Evolutionary conservation across 1,140 invertebrate species (phyloP), one percentile per base, ranked within the genome.

Genomic region (Drosophila leontia): DNA sequence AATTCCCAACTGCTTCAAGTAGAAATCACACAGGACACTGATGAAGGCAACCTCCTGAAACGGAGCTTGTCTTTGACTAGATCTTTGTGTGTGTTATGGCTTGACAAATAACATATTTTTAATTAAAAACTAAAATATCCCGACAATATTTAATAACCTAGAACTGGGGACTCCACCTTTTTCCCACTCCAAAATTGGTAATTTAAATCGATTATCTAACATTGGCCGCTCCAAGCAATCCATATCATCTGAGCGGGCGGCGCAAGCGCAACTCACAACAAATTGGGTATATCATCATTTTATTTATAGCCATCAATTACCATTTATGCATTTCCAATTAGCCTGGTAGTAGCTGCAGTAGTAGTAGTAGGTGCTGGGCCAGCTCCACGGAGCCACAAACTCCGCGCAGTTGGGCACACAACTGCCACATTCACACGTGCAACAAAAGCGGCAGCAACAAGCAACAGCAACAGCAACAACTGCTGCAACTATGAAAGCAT

Each of bases 291-390:
- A 80, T 68, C 53, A 63, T 69, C 57, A 35, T 72, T 65, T 82
- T 78, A 71, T 87, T 87, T 84, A 87, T 84, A 67, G 80, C 50
- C 64, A 84, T 78, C 50, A 83, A 72, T 87, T 88, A 78, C 60
- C 72, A 84, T 84, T 90, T 87, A 80, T 81, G 78, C 69, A 90
- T 87, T 84, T 78, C 56, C 77, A 87, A 88, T 87, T 87, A 75
- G 72, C 67, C 72, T 50, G 70, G 60, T 64, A 83, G 78, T 69
- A 78, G 78, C 48, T 84, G 76, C 63, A n/a, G 47, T 23, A 12
- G 48, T 32, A 1, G 50, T 53, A 37, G 78, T 78, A 80, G 82
- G 60, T 85, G 76, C 74, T 72, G 60, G 26, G 44, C 60, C 47
- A 45, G 41, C 58, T 57, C 47, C 44, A 26, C 44, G 35, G 17